A percentile compares a stretch with the other conserved stretches of the same genome.
These are phyloP conservation scores for Hypolimnas misippus DNA, from an alignment of 2,888 invertebrate genomes.

Conservation along the genomic window DNA sequence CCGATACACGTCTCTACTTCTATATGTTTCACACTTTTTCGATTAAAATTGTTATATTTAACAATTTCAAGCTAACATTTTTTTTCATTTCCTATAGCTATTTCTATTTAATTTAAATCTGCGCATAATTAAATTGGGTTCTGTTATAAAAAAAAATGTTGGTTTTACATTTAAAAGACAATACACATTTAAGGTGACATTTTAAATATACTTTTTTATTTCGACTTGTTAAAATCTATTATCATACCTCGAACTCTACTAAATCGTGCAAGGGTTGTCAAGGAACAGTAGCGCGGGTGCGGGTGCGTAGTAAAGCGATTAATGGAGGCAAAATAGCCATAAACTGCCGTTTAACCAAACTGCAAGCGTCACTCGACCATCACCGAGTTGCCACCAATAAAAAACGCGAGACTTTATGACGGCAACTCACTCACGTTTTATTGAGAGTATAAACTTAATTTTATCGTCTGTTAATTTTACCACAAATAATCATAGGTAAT, in stretches of 20 bases:
- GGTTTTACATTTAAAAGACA: too few relatives aligned
- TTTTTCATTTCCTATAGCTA: too few relatives aligned
- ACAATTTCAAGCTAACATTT: background rate
- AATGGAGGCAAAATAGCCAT: constrained; percentile 83
- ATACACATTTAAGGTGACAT: too few relatives aligned
- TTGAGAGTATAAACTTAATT: constrained; percentile 84
- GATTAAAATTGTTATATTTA: background rate
- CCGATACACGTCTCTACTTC: constrained; percentile 53
- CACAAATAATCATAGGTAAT: constrained; percentile 81
- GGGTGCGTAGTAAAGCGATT: constrained; percentile 83
- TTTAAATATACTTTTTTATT: too few relatives aligned
- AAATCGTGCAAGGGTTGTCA: constrained; percentile 59
- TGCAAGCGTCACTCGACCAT: constrained; percentile 80
- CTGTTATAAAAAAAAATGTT: too few relatives aligned
- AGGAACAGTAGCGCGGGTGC: constrained; percentile 65
- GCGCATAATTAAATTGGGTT: too few relatives aligned
- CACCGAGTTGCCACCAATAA: constrained; percentile 79
- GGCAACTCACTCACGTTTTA: constrained; percentile 84
- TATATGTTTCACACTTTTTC: constrained; percentile 22
- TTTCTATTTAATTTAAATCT: too few relatives aligned
- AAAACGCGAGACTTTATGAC: constrained; percentile 84
- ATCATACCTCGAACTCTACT: background rate
- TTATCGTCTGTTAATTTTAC: constrained; percentile 84
- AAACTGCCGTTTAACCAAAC: constrained; percentile 84
- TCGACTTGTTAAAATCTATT: background rate